A percentile compares a stretch with the other conserved stretches of the same genome.
These are phyloP conservation scores for Xyliphius kryptos DNA, from an alignment of 2,113 vertebrate genomes.

Conservation along the genomic window DNA sequence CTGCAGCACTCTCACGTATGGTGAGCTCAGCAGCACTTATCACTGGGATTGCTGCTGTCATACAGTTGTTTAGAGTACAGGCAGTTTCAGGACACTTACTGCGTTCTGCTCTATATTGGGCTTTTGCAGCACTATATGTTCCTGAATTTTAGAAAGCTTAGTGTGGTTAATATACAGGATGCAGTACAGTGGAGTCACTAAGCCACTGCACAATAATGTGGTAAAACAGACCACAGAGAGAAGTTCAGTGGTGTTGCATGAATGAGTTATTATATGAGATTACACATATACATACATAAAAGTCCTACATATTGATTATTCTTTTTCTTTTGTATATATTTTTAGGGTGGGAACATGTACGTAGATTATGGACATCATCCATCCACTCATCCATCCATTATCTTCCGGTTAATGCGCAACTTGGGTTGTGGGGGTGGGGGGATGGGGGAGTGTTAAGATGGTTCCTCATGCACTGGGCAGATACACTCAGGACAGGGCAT, in stretches of 20 bases:
- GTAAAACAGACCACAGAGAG: constrained; percentile 38
- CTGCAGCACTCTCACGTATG: too few species aligned
- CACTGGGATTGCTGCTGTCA: not conserved
- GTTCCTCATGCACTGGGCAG: too few species aligned
- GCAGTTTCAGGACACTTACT: not conserved
- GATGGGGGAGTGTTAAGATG: too few species aligned
- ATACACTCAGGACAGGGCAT: too few species aligned
- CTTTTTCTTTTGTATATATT: too few species aligned
- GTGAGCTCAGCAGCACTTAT: constrained; percentile 1
- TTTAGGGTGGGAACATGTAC: too few species aligned
- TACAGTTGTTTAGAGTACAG: constrained; percentile 7
- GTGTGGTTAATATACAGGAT: constrained; percentile 47
- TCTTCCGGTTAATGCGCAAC: too few species aligned
- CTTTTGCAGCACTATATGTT: constrained; percentile 14
- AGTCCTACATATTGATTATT: too few species aligned
- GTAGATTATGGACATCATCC: too few species aligned
- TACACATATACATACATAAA: not conserved
- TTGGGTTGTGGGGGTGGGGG: too few species aligned
- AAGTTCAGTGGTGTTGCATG: not conserved
- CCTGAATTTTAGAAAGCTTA: not conserved
- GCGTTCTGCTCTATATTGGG: not conserved
- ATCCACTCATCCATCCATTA: too few species aligned
- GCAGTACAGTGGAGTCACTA: constrained; percentile 34
- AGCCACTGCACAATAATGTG: constrained; percentile 41
- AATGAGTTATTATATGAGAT: not conserved